These are phyloP conservation scores for Drosophila kanekoi DNA, from an alignment of 2,888 invertebrate genomes.

Conservation along the genomic window DNA sequence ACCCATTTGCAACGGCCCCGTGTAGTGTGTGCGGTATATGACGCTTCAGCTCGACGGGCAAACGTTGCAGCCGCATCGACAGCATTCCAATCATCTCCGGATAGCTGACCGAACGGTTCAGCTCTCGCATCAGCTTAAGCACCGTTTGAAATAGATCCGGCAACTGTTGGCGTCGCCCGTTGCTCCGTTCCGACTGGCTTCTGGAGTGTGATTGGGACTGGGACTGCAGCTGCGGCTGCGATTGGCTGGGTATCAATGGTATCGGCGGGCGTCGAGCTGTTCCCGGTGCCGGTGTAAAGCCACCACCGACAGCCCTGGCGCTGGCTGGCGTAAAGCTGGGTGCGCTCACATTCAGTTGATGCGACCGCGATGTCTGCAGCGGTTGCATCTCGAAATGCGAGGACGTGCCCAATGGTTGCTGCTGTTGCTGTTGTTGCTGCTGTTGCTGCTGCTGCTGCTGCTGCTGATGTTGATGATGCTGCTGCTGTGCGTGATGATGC, in stretches of 20 bases:
- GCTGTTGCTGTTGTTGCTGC: neutral
- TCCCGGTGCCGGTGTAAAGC: neutral
- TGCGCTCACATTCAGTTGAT: constrained; percentile 55
- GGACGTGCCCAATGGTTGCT: neutral
- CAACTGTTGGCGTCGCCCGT: constrained; percentile 30
- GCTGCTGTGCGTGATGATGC: neutral
- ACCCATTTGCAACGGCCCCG: constrained; percentile 60
- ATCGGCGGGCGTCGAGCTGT: neutral
- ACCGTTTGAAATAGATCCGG: constrained; percentile 54
- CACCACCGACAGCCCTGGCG: constrained; percentile 14
- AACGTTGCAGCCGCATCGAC: constrained; percentile 49
- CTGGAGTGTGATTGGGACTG: neutral
- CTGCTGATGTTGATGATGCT: constrained; percentile 7
- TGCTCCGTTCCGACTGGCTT: neutral
- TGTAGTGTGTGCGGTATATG: constrained; percentile 57
- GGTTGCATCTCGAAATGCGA: constrained; percentile 6
- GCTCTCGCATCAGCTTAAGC: constrained; percentile 46
- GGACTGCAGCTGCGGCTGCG: constrained; percentile 39
- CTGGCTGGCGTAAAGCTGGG: constrained; percentile 49
- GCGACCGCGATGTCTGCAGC: constrained; percentile 13
- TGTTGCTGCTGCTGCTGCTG: neutral
- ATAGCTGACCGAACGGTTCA: constrained; percentile 61
- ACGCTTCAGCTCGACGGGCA: constrained; percentile 62
- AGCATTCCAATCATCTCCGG: constrained; percentile 53
- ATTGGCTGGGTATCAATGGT: constrained; percentile 33